Base-by-base conservation (phyloP, 2,888 invertebrate genomes). In the Hemistola chrysoprasaria region DNA sequence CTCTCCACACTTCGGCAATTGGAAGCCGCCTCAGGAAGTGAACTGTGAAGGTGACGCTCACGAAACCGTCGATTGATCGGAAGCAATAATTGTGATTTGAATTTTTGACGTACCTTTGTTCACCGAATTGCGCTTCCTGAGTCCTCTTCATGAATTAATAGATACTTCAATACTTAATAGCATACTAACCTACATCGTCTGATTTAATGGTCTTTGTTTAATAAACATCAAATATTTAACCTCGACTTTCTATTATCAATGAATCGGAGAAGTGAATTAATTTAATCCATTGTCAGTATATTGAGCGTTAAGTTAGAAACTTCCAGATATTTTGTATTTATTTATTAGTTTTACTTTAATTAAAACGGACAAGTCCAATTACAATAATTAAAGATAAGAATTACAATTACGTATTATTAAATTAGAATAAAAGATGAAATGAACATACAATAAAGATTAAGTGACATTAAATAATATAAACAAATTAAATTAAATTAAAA, bases 11-110 rank as follows among this genome's bases (percentile, higher is more conserved):
- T 75, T 77, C 65, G 72, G 64, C 69, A 52, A 62, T 70, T 78
- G 72, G 74, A 72, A 77, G 63, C 67, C 72, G 59, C 56, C 75
- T 65, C 81, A 86, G 87, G 88, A 87, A 87, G 78, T 79, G 53
- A 65, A 48, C 60, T 59, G 50, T 63, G 85, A 88, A 88, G 85
- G 87, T 84, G 78, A 86, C 71, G 65, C 65, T 65, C 61, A 75
- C 75, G 56, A 78, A 78, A 75, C 57, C 67, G 63, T 59, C 62
- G 59, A 58, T 66, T 60, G 54, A 82, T 86, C 85, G 87, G 86
- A 87, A 86, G 78, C 78, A 72, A 54, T 70, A 11, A 54, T 70
- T 83, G 78, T 81, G 81, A 69, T 82, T 78, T 76, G 77, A 82
- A 85, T 86, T 76, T 79, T 78, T 71, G 72, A 71, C 65, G 61